Evolutionary conservation across 2,797 vertebrate genomes (phyloP).

Genomic region (Takifugu rubripes): DNA sequence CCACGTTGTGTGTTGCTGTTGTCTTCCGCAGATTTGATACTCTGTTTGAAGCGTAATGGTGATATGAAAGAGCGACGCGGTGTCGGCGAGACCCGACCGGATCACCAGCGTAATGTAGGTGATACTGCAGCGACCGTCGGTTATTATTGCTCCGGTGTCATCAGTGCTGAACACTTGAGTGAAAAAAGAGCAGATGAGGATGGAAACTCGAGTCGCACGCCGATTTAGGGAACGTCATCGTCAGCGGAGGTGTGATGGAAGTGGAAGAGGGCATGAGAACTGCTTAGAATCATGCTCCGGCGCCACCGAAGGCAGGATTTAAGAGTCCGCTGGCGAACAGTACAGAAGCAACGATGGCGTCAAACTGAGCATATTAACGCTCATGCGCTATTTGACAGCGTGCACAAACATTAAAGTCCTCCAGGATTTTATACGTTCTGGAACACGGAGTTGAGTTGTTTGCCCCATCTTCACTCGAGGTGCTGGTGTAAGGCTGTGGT

Average conservation of each 20-base stretch:
- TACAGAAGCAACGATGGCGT: slow-evolving; percentile 32
- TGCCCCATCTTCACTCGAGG: background rate
- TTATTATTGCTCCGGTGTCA: background rate
- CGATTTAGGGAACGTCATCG: too few species aligned
- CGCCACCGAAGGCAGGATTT: slow-evolving; percentile 33
- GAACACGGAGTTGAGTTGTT: background rate
- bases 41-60: background rate
- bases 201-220: background rate
- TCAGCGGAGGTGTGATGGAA: background rate
- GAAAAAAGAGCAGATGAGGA: background rate
- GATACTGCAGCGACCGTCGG: background rate
- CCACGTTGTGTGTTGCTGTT: too few species aligned
- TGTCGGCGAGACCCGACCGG: too few species aligned
- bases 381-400: too few species aligned
- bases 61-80: background rate
- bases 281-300: slow-evolving; percentile 22
- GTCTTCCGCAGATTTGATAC: background rate
- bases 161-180: background rate
- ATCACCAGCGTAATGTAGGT: background rate
- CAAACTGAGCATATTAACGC: background rate
- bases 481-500: too few species aligned
- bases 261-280: too few species aligned
- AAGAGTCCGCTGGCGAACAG: slow-evolving; percentile 36
- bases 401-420: too few species aligned
- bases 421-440: too few species aligned